Evolutionary conservation across 2,113 vertebrate species (phyloP), one percentile per base, ranked within the genome.

Genomic region (Aspidoscelis tigris): DNA sequence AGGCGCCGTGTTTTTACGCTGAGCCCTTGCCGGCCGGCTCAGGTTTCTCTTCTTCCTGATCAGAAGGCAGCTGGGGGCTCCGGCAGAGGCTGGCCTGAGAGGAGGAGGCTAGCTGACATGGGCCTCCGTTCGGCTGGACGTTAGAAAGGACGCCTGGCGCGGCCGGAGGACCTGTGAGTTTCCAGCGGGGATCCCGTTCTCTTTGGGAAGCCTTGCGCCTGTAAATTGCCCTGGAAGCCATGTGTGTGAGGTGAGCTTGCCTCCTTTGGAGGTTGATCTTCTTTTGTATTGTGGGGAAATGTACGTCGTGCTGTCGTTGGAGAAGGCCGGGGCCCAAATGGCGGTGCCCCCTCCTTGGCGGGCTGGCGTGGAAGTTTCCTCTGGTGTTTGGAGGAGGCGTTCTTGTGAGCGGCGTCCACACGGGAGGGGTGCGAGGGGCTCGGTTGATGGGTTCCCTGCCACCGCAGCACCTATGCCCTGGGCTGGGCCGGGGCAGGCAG

Each of bases 101-200:
- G 74, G 26, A 41, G 26, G 41, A 1, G 9, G 44, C 11, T 0
- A n/a, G 24, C 33, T 43, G 16, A 58, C 10, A 14, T 41, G 76
- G 78, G 22, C 11, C 64, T 66, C 72, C 66, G 1, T 18, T 16
- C 3, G 6, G 24, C 16, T 1, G 2, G 24, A 9, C 12, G 16
- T 26, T 16, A 55, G 0, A 0, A 0, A 2, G 5, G 7, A 61
- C 55, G 41, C 0, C 0, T 26, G 21, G 64, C 58, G 75, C 43
- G 7, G 39, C 0, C 73, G 55, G 78, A 43, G 81, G 68, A 20
- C n/a, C n/a, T 74, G 20, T 44, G 71, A 73, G n/a, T 9, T 85
- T 65, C 58, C 58, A 55, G 68, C 47, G 68, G 74, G 0, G 0
- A 9, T 79, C 81, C 68, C 4, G 6, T 41, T 0, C 0, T 20